A percentile compares a stretch with the other conserved stretches of the same genome.
These are phyloP conservation scores for Mionectes macconnelli DNA, from an alignment of 2,113 vertebrate genomes.

Conservation along the genomic window DNA sequence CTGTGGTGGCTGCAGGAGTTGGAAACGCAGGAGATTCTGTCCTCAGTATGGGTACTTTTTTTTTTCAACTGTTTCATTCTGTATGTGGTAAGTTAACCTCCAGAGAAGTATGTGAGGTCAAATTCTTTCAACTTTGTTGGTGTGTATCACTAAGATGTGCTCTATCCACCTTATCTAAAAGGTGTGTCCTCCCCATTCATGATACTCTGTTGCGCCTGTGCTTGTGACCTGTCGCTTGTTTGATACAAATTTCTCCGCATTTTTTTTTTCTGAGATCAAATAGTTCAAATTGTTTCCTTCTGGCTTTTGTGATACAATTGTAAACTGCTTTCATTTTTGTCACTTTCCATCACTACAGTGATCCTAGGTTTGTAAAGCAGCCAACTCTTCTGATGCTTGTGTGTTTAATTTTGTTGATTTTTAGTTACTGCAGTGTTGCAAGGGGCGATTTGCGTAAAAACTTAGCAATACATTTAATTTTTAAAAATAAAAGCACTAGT, in stretches of 20 bases:
- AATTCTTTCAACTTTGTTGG: not conserved
- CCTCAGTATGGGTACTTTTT: not conserved
- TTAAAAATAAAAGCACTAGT: not conserved
- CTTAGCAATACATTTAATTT: not conserved
- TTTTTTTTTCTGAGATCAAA: not conserved
- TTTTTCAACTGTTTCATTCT: not conserved
- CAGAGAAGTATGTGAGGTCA: not conserved
- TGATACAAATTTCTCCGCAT: not conserved
- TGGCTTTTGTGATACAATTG: not conserved
- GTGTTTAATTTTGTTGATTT: not conserved
- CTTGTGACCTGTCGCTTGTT: not conserved
- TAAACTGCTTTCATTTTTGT: not conserved
- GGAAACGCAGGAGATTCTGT: not conserved
- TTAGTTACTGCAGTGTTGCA: not conserved
- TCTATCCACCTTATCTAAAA: not conserved
- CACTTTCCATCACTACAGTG: fast-evolving
- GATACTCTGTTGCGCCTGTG: not conserved
- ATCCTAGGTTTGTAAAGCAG: not conserved
- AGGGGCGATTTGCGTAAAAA: not conserved
- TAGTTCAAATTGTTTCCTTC: not conserved
- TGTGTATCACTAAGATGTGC: not conserved
- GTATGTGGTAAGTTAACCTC: not conserved
- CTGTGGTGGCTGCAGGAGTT: not conserved
- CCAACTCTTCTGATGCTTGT: not conserved
- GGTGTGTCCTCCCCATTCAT: not conserved